Evolutionary conservation across 2,888 invertebrate species (phyloP), one percentile per base, ranked within the genome.

Genomic region (Nipponacmea schrenckii): DNA sequence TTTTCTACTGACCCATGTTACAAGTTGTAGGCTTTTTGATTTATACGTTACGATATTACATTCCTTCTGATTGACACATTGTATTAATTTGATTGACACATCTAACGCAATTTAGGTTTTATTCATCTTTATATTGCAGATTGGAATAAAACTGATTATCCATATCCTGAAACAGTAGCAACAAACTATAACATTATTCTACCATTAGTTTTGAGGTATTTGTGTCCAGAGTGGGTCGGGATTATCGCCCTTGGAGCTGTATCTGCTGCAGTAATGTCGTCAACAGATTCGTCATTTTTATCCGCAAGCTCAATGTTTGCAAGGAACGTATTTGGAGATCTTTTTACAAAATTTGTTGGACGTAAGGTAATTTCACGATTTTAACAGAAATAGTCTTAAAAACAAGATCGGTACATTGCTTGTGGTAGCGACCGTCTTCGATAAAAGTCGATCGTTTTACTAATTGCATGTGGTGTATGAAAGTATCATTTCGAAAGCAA

Each of bases 241-340:
- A 98, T 98, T 91, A 95, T 99, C 87, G 98, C 98, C 10, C 92
- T 99, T 78, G 99, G 98, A 0, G 98, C 98, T 12, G 97, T 99
- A 8, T 97, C 98, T 0, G 98, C 98, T 1, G 98, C 98, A 26
- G 98, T 99, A 78, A 99, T 99, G 98, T 98, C 98, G 46, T 98
- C 98, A 0, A 98, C 98, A 0, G 98, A 99, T 90, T 98, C 98
- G 69, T 97, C 98, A 81, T 96, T 99, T 68, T 92, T 99, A 26
- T 97, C 97, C 31, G 98, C 98, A 4, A 96, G 96, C 81, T 97
- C 97, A 46, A 98, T 99, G 98, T 99, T 99, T 88, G 97, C 98
- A 76, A 93, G 98, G 89, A 99, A 99, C 90, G 95, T 99, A 81
- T 98, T 98, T 92, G 97, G 95, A 91, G 92, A 97, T 89, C 96